A percentile compares a stretch with the other conserved stretches of the same genome.
phyloP scores from a whole-genome alignment of 2,888 invertebrate species.

The Philhelius pedissequus region DNA sequence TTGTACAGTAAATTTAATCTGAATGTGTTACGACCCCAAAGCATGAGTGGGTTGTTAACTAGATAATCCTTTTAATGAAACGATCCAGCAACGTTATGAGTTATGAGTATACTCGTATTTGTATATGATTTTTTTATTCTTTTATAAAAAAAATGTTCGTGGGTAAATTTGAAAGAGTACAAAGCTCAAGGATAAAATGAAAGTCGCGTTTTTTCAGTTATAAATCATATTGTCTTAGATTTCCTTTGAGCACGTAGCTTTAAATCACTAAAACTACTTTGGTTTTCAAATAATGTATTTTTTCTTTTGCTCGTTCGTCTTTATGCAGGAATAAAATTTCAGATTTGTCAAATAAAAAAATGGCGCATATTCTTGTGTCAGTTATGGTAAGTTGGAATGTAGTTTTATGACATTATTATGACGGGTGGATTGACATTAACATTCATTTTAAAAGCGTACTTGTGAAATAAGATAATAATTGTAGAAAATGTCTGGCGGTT shows the following conservation, averaged over 20 bases:
- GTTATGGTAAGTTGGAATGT: background rate
- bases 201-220: background rate
- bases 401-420: constrained; percentile 14
- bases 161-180: constrained; percentile 1
- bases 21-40: background rate
- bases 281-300: background rate
- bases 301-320: background rate
- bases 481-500: background rate
- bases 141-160: background rate
- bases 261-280: constrained; percentile 21
- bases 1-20: background rate
- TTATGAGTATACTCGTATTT: background rate
- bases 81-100: background rate
- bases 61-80: background rate
- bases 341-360: constrained; percentile 49
- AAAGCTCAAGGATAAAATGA: background rate
- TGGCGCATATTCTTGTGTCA: constrained; percentile 2
- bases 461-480: background rate
- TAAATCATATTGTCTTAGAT: background rate
- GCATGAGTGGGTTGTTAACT: background rate
- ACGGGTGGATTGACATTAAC: constrained; percentile 9
- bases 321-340: constrained; percentile 23
- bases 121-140: background rate
- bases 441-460: constrained; percentile 11
- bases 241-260: background rate